phyloP scores from a whole-genome alignment of 2,113 vertebrate species.

The Hemichromis elongatus region DNA sequence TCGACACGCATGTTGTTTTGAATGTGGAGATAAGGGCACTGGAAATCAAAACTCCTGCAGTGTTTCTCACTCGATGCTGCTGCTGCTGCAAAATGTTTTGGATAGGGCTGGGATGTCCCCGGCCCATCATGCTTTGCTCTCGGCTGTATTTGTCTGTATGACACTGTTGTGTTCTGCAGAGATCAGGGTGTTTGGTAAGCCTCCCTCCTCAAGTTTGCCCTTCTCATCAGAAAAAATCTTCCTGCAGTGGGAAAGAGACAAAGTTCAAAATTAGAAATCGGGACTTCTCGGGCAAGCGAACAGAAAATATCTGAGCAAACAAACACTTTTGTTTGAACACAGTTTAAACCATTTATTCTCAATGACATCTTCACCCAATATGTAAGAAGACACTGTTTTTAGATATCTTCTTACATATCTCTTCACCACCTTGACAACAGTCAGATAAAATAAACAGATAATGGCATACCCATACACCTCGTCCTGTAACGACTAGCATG shows the following conservation, averaged over 20 bases:
- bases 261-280: not conserved
- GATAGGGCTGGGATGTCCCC: not conserved
- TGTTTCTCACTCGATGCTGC: slow-evolving; percentile 30
- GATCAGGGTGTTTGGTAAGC: slow-evolving; percentile 77
- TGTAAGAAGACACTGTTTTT: slow-evolving; percentile 52
- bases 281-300: not conserved
- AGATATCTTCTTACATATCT: slow-evolving; percentile 63
- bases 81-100: slow-evolving; percentile 46
- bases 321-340: slow-evolving; percentile 5
- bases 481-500: not conserved
- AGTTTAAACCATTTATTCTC: slow-evolving; percentile 31
- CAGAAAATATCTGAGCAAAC: not conserved
- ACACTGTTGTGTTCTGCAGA: slow-evolving; percentile 86
- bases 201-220: slow-evolving; percentile 75
- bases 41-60: slow-evolving; percentile 79
- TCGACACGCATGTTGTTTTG: slow-evolving; percentile 51
- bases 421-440: slow-evolving; percentile 65
- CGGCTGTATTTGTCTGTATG: slow-evolving; percentile 83
- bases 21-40: slow-evolving; percentile 85
- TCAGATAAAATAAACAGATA: slow-evolving; percentile 36
- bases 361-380: slow-evolving; percentile 59
- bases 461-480: not conserved
- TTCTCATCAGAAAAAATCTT: slow-evolving; percentile 82
- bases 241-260: slow-evolving; percentile 68
- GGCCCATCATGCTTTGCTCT: slow-evolving; percentile 89